phyloP scores from a whole-genome alignment of 2,113 vertebrate species.

The Hipposideros armiger region DNA sequence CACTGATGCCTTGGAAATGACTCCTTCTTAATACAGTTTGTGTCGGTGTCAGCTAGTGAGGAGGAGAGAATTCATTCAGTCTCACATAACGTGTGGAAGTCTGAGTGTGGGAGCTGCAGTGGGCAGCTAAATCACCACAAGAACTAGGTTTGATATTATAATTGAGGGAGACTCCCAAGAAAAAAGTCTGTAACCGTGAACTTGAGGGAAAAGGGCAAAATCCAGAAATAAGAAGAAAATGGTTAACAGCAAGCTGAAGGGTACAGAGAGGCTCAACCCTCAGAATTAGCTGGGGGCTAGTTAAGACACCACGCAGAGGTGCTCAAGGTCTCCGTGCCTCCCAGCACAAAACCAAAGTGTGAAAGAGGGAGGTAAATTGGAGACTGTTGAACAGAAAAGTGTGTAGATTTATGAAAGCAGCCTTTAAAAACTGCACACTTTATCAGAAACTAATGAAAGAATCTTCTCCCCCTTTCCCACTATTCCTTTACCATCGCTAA shows the following conservation, averaged over 20 bases:
- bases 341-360: not conserved
- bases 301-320: conserved; percentile 5
- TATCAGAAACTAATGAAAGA: conserved; percentile 40
- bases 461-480: not conserved
- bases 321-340: conserved; percentile 25
- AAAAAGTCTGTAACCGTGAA: conserved; percentile 35
- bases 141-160: conserved; percentile 26
- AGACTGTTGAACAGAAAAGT: conserved; percentile 16
- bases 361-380: conserved; percentile 32
- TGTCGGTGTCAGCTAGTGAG: not conserved
- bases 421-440: not conserved
- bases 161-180: conserved; percentile 22
- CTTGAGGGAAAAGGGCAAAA: conserved; percentile 44
- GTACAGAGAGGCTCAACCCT: conserved; percentile 53
- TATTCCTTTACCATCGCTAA: not conserved
- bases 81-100: not conserved
- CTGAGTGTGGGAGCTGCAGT: not conserved
- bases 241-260: conserved; percentile 65
- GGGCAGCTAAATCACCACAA: not conserved
- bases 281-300: conserved; percentile 48
- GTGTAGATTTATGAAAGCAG: conserved; percentile 11
- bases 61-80: not conserved
- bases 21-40: not conserved
- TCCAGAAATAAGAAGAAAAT: conserved; percentile 53
- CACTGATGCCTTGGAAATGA: conserved; percentile 20